These are phyloP conservation scores for Heterodera carotae DNA, from an alignment of 1,140 invertebrate species.

Conservation along the genomic window DNA sequence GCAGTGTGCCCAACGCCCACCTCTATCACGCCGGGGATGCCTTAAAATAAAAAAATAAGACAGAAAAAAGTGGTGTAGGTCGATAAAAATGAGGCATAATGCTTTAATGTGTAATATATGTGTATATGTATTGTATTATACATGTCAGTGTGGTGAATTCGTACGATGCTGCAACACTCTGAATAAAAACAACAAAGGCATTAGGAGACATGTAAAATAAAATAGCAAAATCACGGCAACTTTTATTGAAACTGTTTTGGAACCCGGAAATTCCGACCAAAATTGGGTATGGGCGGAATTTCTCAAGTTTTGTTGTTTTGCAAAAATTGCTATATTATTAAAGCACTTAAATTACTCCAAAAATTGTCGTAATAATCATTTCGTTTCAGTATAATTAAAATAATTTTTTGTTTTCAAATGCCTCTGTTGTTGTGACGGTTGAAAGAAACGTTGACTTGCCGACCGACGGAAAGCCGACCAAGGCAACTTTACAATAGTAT, in stretches of 20 bases:
- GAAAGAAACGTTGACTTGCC: constrained; percentile 78
- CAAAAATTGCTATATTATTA: too few relatives aligned
- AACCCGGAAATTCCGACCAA: constrained; percentile 47
- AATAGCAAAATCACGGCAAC: too few relatives aligned
- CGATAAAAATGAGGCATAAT: background rate
- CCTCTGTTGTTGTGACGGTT: constrained; percentile 81
- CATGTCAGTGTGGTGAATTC: constrained; percentile 99
- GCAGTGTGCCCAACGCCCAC: background rate
- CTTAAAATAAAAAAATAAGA: background rate
- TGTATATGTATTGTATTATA: too few relatives aligned
- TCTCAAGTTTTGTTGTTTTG: too few relatives aligned
- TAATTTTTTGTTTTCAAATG: constrained; percentile 27
- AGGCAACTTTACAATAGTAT: constrained; percentile 38
- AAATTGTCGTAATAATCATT: too few relatives aligned
- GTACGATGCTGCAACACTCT: constrained; percentile 90
- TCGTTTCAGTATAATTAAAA: too few relatives aligned
- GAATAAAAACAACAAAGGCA: constrained; percentile 35
- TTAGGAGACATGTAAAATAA: too few relatives aligned
- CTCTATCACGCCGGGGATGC: constrained; percentile 79
- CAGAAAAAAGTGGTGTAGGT: background rate
- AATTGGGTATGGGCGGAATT: too few relatives aligned
- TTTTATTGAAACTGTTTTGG: constrained; percentile 66
- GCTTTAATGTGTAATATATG: too few relatives aligned
- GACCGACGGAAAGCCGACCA: constrained; percentile 73
- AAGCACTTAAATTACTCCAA: too few relatives aligned